Evolutionary conservation across 2,888 invertebrate species (phyloP).

Genomic region (Smittia aterrima): DNA sequence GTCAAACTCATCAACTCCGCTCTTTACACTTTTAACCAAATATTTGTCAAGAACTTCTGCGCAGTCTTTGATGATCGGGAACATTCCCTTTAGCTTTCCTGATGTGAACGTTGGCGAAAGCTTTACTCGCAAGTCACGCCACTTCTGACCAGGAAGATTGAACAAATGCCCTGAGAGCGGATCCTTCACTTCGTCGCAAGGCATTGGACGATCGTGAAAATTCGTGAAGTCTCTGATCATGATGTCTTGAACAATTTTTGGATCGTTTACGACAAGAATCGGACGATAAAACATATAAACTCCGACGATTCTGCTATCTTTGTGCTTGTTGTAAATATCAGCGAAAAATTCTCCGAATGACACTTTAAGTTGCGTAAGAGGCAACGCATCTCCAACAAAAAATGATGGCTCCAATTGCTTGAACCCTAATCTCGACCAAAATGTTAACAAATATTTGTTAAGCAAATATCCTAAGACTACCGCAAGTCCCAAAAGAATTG

Average conservation of each 20-base stretch:
- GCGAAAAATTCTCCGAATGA: conserved; percentile 61
- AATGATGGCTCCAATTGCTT: conserved; percentile 57
- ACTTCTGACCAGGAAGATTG: conserved; percentile 58
- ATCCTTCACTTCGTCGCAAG: conserved; percentile 58
- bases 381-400: conserved; percentile 60
- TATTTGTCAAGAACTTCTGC: conserved; percentile 55
- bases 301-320: conserved; percentile 52
- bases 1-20: conserved; percentile 47
- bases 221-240: conserved; percentile 60
- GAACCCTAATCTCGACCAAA: conserved; percentile 59
- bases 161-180: conserved; percentile 60
- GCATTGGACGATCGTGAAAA: conserved; percentile 59
- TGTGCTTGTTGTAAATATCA: conserved; percentile 55
- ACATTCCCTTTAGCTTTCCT: conserved; percentile 61
- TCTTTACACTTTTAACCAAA: conserved; percentile 49
- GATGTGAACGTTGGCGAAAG: conserved; percentile 62
- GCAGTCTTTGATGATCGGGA: conserved; percentile 57
- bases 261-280: conserved; percentile 58
- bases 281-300: conserved; percentile 60
- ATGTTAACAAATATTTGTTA: conserved; percentile 14
- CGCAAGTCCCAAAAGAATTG: not conserved
- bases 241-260: conserved; percentile 59
- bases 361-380: conserved; percentile 56
- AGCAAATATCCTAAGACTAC: not conserved
- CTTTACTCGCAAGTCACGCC: conserved; percentile 60